Conservation (phyloP, 2,888 invertebrate genomes). For the Andrena praecox region DNA sequence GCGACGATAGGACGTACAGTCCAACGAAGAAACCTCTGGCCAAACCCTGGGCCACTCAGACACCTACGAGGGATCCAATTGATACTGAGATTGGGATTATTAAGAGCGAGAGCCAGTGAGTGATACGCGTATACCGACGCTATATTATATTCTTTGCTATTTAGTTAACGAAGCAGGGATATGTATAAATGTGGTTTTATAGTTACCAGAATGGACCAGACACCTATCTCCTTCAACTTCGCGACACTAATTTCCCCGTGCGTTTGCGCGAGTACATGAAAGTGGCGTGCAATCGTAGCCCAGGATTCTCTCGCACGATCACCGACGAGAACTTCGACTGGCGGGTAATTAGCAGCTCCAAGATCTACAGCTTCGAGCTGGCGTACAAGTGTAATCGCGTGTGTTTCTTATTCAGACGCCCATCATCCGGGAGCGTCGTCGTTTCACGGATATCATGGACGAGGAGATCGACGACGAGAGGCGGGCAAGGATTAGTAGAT, state of each 20-base stretch:
- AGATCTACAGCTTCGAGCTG: background rate
- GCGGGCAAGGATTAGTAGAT: slow-evolving; percentile 92
- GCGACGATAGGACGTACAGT: slow-evolving; percentile 87
- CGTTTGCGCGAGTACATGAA: slow-evolving; percentile 97
- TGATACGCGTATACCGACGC: background rate
- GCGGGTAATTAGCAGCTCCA: slow-evolving; percentile 86
- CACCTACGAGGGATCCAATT: slow-evolving; percentile 92
- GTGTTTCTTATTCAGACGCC: slow-evolving; percentile 88
- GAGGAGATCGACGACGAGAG: slow-evolving; percentile 97
- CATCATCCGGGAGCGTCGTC: slow-evolving; percentile 94
- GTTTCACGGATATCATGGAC: slow-evolving; percentile 97
- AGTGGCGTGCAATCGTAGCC: slow-evolving; percentile 93
- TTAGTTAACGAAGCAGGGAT: background rate
- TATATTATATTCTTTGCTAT: background rate
- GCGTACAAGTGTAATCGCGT: background rate
- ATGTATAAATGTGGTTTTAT: slow-evolving; percentile 38
- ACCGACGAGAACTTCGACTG: slow-evolving; percentile 91
- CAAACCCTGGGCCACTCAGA: slow-evolving; percentile 89
- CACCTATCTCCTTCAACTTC: slow-evolving; percentile 96
- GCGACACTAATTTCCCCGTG: slow-evolving; percentile 98
- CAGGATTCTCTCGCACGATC: slow-evolving; percentile 89
- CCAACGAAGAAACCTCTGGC: slow-evolving; percentile 82
- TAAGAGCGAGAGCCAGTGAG: slow-evolving; percentile 95
- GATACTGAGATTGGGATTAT: slow-evolving; percentile 93
- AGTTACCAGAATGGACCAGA: slow-evolving; percentile 99